These are phyloP conservation scores for Prenolepis imparis DNA, from an alignment of 2,888 invertebrate genomes.

Conservation along the genomic window DNA sequence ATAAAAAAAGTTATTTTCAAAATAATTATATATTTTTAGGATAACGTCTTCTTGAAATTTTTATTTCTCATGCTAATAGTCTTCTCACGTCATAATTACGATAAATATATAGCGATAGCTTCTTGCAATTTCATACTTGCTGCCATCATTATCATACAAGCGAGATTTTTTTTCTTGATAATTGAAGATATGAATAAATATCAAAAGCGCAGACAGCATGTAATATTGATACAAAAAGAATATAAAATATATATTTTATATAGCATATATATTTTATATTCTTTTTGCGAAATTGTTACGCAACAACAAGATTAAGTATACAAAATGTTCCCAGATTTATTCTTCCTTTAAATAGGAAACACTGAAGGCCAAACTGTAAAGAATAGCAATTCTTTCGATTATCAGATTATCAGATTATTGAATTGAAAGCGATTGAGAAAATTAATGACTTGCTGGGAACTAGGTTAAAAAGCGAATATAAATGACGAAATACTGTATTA, in stretches of 20 bases:
- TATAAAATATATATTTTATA: too few species aligned
- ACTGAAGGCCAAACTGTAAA: constrained; percentile 4
- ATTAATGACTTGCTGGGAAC: neutral
- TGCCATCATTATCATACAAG: neutral
- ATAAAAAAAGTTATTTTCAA: neutral
- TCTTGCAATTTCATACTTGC: neutral
- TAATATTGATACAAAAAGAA: neutral
- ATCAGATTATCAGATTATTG: neutral
- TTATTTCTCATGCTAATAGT: neutral
- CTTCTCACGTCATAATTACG: neutral
- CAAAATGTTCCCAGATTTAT: neutral
- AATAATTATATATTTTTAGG: neutral
- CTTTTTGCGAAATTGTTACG: neutral
- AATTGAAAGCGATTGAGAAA: neutral
- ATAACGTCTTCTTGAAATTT: neutral
- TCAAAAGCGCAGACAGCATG: neutral
- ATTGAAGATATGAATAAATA: constrained; percentile 12
- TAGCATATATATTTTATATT: constrained; percentile 9
- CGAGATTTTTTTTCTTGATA: constrained; percentile 14
- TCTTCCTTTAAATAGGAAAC: neutral
- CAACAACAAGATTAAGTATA: constrained; percentile 17
- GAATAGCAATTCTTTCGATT: neutral
- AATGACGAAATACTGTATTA: neutral
- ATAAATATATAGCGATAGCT: neutral
- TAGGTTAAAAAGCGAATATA: neutral